Evolutionary conservation across 2,113 vertebrate genomes (phyloP), one percentile per base, ranked within the genome.

Genomic region (Chionodraco myersi): DNA sequence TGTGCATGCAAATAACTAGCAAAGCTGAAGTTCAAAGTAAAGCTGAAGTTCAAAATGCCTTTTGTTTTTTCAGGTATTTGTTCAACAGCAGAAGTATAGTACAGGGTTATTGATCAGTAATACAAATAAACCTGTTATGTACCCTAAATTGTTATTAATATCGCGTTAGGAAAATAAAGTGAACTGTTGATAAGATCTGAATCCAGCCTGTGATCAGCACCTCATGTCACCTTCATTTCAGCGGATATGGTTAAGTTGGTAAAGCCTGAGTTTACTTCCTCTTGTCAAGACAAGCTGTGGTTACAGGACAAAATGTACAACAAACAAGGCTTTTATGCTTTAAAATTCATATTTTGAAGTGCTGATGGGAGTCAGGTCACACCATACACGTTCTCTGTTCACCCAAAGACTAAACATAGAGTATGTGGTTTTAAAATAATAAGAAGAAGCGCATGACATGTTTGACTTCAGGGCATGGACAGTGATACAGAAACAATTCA

Each of bases 271-370:
- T 81, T 70, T 34, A 79, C 85, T 88, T 92, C 85, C 83, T 81
- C 52, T 62, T 54, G 3, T 54, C 2, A 5, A 59, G n/a, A 73
- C 65, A 69, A 72, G 57, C 52, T 84, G 85, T 48, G 75, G 84
- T 76, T 71, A 68, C 7, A 70, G 77, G 86, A 91, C 88, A 84
- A 23, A 75, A 82, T 85, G 85, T 92, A 61, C 88, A 72, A 45
- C 60, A 21, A 75, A 76, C 68, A 60, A 26, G 9, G 3, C 41
- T 61, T 82, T 87, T 21, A 79, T 76, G 65, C 58, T 23, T n/a
- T 47, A 26, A 45, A 69, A 66, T 21, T 63, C 10, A 52, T 9
- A 44, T 34, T 49, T 16, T 52, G 9, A 77, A 56, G 13, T 15
- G n/a, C 34, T 3, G 2, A 59, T 52, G 23, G 59, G 45, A 72